phyloP scores from a whole-genome alignment of 2,113 vertebrate species.

The Nettapus auritus region DNA sequence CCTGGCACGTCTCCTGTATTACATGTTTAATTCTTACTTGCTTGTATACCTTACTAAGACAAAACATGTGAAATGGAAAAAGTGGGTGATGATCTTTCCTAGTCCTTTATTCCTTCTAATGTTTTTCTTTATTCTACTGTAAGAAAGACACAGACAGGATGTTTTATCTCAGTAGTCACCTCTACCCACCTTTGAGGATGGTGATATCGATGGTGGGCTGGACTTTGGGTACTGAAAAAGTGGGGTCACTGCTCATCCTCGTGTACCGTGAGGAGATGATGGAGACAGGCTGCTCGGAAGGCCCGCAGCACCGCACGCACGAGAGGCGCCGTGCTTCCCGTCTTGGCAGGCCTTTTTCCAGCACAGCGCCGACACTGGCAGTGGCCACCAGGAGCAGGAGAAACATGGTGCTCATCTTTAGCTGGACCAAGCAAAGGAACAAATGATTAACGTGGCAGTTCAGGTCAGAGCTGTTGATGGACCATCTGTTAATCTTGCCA shows the following conservation, averaged over 20 bases:
- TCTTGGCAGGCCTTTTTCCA: background rate
- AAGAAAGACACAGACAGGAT: too few relatives aligned
- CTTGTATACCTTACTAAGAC: background rate
- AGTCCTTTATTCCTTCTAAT: background rate
- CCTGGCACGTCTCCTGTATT: background rate
- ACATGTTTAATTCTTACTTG: background rate
- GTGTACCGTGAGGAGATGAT: background rate
- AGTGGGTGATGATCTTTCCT: accelerated
- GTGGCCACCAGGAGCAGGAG: conserved; percentile 10
- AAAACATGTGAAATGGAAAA: background rate
- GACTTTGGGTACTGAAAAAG: conserved; percentile 72
- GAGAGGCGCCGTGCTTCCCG: background rate
- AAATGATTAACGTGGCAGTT: background rate
- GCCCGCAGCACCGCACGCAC: conserved; percentile 44
- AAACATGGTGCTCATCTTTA: background rate
- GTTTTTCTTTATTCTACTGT: too few relatives aligned
- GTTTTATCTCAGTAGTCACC: background rate
- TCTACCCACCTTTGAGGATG: conserved; percentile 86
- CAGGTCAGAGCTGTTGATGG: background rate
- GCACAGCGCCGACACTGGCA: accelerated
- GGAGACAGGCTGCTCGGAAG: background rate
- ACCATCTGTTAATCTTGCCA: background rate
- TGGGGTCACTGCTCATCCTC: background rate
- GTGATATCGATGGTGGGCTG: conserved; percentile 85
- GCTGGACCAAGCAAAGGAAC: background rate